These are phyloP conservation scores for Epinephelus awoara DNA, from an alignment of 2,797 vertebrate genomes.

Conservation along the genomic window DNA sequence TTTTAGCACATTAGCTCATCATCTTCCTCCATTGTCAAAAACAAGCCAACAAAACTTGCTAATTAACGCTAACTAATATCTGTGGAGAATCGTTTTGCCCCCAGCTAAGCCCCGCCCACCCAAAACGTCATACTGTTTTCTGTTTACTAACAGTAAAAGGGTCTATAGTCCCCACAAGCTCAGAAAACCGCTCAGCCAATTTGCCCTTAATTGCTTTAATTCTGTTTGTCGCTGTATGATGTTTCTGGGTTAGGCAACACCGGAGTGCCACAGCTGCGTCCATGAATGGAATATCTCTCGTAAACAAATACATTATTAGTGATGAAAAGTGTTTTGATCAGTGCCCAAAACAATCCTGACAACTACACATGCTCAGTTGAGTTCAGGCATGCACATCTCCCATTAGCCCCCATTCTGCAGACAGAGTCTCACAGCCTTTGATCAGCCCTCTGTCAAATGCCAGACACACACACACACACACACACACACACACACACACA, in stretches of 20 bases:
- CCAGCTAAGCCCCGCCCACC: too few relatives aligned
- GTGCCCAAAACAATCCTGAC: slow-evolving; percentile 33
- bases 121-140: too few relatives aligned
- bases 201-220: not conserved
- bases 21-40: too few relatives aligned
- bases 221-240: not conserved
- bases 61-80: too few relatives aligned
- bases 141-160: too few relatives aligned
- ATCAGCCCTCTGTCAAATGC: slow-evolving; percentile 69
- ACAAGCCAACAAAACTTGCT: too few relatives aligned
- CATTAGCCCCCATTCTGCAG: slow-evolving; percentile 53
- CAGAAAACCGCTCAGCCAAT: not conserved
- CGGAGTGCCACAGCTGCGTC: not conserved
- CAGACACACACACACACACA: slow-evolving; percentile 38
- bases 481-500: too few relatives aligned
- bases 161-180: not conserved
- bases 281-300: not conserved
- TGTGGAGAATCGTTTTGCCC: too few relatives aligned
- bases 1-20: too few relatives aligned
- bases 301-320: slow-evolving; percentile 5
- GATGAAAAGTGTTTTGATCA: slow-evolving; percentile 28
- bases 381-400: slow-evolving; percentile 56
- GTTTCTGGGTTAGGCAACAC: not conserved
- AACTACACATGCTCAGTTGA: slow-evolving; percentile 47
- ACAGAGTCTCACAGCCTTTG: slow-evolving; percentile 60